Base-by-base conservation (phyloP, 2,113 vertebrate genomes). In the Variabilichromis moorii region DNA sequence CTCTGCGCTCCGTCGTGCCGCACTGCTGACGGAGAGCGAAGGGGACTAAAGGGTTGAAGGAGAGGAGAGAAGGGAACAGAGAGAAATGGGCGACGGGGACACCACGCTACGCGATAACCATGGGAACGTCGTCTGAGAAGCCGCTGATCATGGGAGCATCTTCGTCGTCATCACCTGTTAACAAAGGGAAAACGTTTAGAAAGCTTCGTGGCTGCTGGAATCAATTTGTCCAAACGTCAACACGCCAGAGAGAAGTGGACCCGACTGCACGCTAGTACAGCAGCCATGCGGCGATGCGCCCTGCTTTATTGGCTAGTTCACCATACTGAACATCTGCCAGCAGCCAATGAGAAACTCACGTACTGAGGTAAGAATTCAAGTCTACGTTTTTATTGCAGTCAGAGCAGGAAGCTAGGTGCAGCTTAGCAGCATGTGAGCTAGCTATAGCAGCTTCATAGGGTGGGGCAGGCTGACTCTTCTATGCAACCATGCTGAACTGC, bases 61-160 rank as follows among this genome's bases (percentile, higher is more conserved):
- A 21, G 14, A 35, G 28, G 86, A 80, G 7, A 33, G 54, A n/a
- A 54, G 61, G 80, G 37, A 50, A 73, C 59, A 61, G 19, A 59
- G 37, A 82, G 47, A 82, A 40, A 61, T 54, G 33, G 59, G 83
- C 50, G 66, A 90, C 2, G 4, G 83, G 79, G 78, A 68, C 40
- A 54, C 88, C 19, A 40, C 45, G 95, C 98, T 98, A 99, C 13
- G 99, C 99, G 83, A 99, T 98, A 90, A 99, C 98, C 98, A 99
- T 99, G 88, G 99, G 99, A 82, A 99, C 99, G 1, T 99, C 99
- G 4, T 99, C 99, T 83, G 99, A 99, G 94, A 99, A 99, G 92
- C 99, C 99, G 71, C 97, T 98, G 95, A 99, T 99, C 98, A 99
- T 98, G 0, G 99, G 98, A 13, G 97, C 97, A 2, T 99, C 99